Evolutionary conservation across 2,113 vertebrate species (phyloP).

Genomic region (Mesembrinibis cayennensis): DNA sequence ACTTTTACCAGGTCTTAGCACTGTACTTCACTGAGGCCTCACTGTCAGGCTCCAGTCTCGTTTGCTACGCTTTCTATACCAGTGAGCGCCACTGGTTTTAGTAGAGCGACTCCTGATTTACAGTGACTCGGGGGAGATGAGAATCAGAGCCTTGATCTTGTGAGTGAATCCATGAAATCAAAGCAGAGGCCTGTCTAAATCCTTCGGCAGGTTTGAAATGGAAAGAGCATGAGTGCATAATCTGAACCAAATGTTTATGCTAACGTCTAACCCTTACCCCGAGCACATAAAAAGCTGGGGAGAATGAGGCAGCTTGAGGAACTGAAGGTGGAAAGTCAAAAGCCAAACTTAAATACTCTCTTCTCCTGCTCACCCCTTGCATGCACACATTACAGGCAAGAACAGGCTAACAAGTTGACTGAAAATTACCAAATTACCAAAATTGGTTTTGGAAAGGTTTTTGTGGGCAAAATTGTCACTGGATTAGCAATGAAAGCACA

Average conservation of each 20-base stretch:
- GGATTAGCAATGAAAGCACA: neutral
- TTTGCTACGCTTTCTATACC: neutral
- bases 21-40: neutral
- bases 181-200: neutral
- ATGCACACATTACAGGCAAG: neutral
- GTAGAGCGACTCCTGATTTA: neutral
- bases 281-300: neutral
- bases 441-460: neutral
- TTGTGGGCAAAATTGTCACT: neutral
- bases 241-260: neutral
- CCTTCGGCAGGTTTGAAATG: neutral
- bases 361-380: neutral
- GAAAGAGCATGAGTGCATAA: neutral
- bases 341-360: neutral
- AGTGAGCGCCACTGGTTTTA: neutral
- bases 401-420: neutral
- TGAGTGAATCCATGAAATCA: neutral
- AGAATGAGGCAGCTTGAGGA: neutral
- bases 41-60: fast-evolving
- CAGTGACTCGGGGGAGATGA: neutral
- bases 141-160: slow-evolving; percentile 32
- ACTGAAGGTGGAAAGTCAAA: neutral
- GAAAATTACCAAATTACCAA: neutral
- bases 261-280: neutral
- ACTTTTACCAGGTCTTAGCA: neutral